Base-by-base conservation (phyloP, 2,113 vertebrate genomes). In the Marcusenius ussheri region DNA sequence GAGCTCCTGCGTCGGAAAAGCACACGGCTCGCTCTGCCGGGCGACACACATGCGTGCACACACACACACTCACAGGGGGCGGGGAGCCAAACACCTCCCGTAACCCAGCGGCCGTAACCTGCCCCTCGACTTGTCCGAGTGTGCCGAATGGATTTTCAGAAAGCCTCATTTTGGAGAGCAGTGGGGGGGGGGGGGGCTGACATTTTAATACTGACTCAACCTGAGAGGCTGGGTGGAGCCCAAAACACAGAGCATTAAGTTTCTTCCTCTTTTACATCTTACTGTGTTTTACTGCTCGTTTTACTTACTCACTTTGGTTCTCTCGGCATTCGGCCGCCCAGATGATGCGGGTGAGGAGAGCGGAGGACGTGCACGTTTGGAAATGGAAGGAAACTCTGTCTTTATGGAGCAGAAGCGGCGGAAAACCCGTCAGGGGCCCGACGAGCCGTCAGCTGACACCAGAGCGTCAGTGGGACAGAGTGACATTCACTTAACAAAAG, bases 21-120 rank as follows among this genome's bases (percentile, higher is more conserved):
- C 35, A 39, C 39, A 27, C 39, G 17, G 7, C 5, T 49, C 39
- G 6, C 39, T 49, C 24, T 80, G 49, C 51, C 56, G 31, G 83
- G 27, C 39, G 56, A 87, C n/a, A 50, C 45, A 27, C 83, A 39
- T 42, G 31, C 84, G n/a, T 7, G 5, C 13, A 0, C 80, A 19
- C 39, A 83, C 80, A 42, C 39, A 45, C 39, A 39, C 77, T 19
- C 13, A 89, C 56, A 89, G 50, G 91, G 92, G 90, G 89, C 93
- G 90, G 93, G 90, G 91, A 93, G 92, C 92, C 90, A 35, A 83
- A 90, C 92, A 91, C 91, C 93, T 92, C 90, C 90, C 0, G 39
- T 90, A 93, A 93, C 89, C 90, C 62, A 1, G 62, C 8, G 10
- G 62, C n/a, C 10, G n/a, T 66, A 66, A 70, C 62, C 62, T 70